A percentile compares a stretch with the other conserved stretches of the same genome.
These are phyloP conservation scores for Argyra leucocephala DNA, from an alignment of 2,888 invertebrate genomes.

Conservation along the genomic window DNA sequence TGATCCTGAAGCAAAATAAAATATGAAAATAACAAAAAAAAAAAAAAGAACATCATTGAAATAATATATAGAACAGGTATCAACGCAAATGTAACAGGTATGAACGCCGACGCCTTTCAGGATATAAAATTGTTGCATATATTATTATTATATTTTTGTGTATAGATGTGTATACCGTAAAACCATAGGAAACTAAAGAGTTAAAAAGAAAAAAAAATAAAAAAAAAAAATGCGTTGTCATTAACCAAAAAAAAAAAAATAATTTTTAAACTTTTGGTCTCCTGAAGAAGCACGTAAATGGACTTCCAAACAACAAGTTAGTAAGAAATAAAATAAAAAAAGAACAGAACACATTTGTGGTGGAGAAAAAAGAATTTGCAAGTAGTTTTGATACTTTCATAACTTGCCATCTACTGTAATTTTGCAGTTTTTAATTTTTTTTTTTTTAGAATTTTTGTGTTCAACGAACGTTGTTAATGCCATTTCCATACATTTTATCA, in stretches of 20 bases:
- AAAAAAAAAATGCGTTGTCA: too few species aligned
- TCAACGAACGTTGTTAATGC: too few species aligned
- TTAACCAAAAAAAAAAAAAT: too few species aligned
- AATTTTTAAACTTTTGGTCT: not conserved
- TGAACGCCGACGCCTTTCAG: conserved; percentile 6
- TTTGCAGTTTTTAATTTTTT: not conserved
- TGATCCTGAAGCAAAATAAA: conserved; percentile 4
- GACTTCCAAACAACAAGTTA: too few species aligned
- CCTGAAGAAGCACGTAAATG: conserved; percentile 6
- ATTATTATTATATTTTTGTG: not conserved
- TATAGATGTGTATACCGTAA: not conserved
- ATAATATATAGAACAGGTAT: conserved; percentile 2
- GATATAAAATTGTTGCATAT: conserved; percentile 1
- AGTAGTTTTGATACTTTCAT: too few species aligned
- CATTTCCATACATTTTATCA: too few species aligned
- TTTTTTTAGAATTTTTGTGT: not conserved
- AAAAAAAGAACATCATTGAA: not conserved
- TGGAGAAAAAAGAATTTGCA: not conserved
- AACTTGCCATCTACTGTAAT: too few species aligned
- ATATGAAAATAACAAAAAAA: not conserved
- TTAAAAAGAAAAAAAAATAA: not conserved
- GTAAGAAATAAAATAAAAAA: too few species aligned
- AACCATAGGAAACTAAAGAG: not conserved
- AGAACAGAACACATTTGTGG: too few species aligned
- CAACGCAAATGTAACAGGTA: conserved; percentile 1